phyloP scores from a whole-genome alignment of 1,140 invertebrate genomes.

The Drosophila kanapiae region DNA sequence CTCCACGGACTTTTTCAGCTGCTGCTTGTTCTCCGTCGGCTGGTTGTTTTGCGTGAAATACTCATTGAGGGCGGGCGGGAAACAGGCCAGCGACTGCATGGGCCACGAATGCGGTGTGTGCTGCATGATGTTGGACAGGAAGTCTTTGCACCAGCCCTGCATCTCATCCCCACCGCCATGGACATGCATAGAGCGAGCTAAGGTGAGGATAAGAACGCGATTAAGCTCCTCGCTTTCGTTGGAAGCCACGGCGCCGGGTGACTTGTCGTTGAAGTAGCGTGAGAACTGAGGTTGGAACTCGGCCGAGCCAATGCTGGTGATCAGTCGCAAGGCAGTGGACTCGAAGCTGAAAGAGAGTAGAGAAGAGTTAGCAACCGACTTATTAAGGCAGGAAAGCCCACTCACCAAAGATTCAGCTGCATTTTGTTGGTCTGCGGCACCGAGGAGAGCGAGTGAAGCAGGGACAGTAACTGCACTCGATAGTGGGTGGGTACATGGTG shows the following conservation, averaged over 20 bases:
- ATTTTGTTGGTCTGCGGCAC: slow-evolving; percentile 97
- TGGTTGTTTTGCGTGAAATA: slow-evolving; percentile 92
- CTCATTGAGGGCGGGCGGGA: slow-evolving; percentile 94
- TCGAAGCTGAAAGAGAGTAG: slow-evolving; percentile 88
- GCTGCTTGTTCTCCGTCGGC: slow-evolving; percentile 95
- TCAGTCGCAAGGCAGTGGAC: slow-evolving; percentile 95
- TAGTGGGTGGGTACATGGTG: slow-evolving; percentile 98
- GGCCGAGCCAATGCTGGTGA: slow-evolving; percentile 95
- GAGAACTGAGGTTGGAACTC: slow-evolving; percentile 97
- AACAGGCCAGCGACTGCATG: slow-evolving; percentile 95
- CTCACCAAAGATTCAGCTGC: slow-evolving; percentile 94
- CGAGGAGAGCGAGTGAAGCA: slow-evolving; percentile 94
- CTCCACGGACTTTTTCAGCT: slow-evolving; percentile 96
- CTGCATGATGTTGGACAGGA: slow-evolving; percentile 95
- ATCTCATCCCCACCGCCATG: slow-evolving; percentile 90
- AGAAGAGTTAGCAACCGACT: background rate
- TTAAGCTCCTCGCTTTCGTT: slow-evolving; percentile 98
- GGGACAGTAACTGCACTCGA: slow-evolving; percentile 94
- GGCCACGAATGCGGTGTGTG: slow-evolving; percentile 98
- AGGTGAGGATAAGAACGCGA: slow-evolving; percentile 94
- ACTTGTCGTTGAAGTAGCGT: slow-evolving; percentile 94
- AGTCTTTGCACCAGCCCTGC: slow-evolving; percentile 95
- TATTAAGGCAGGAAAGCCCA: slow-evolving; percentile 75
- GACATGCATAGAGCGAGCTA: slow-evolving; percentile 97
- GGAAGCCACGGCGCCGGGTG: slow-evolving; percentile 90